Evolutionary conservation across 2,888 invertebrate species (phyloP), one percentile per base, ranked within the genome.

Genomic region (Diplolepis rosae): DNA sequence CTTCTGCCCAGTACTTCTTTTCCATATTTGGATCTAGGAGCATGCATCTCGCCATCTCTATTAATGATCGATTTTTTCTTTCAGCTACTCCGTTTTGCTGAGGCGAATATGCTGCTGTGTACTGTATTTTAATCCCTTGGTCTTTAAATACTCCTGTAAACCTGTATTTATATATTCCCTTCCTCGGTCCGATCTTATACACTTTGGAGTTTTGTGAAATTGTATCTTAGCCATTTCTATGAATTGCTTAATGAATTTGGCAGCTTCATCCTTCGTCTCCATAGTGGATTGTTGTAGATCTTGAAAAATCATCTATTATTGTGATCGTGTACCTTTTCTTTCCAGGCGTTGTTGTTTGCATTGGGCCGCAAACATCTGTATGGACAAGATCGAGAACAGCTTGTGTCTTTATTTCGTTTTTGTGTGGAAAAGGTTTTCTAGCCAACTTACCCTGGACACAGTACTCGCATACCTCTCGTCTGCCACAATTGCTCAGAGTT

Each of bases 301-400:
- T 72, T 4, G 82, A 82, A 68, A 68, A 85, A 75, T 87, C 85
- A 68, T 86, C 85, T 13, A 84, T 84, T 9, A 86, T 74, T 0
- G 81, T 85, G 1, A 85, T n/a, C n/a, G n/a, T n/a, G n/a, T n/a
- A n/a, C n/a, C n/a, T n/a, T n/a, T n/a, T n/a, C n/a, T n/a, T n/a
- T n/a, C n/a, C n/a, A n/a, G n/a, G n/a, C n/a, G n/a, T n/a, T n/a
- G n/a, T n/a, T n/a, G n/a, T n/a, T n/a, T n/a, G n/a, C n/a, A n/a
- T n/a, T n/a, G n/a, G n/a, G n/a, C n/a, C n/a, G n/a, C n/a, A n/a
- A n/a, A n/a, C n/a, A n/a, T n/a, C n/a, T n/a, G n/a, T n/a, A n/a
- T n/a, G n/a, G n/a, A n/a, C n/a, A n/a, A n/a, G n/a, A 4, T 4
- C 13, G n/a, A 13, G 13, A 39, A 4, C n/a, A 7, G 35, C 11